Percentiles rank a stretch among this genome's conserved stretches.
Evolutionary conservation across 2,797 vertebrate genomes (phyloP).

Genomic region (Tragelaphus oryx): DNA sequence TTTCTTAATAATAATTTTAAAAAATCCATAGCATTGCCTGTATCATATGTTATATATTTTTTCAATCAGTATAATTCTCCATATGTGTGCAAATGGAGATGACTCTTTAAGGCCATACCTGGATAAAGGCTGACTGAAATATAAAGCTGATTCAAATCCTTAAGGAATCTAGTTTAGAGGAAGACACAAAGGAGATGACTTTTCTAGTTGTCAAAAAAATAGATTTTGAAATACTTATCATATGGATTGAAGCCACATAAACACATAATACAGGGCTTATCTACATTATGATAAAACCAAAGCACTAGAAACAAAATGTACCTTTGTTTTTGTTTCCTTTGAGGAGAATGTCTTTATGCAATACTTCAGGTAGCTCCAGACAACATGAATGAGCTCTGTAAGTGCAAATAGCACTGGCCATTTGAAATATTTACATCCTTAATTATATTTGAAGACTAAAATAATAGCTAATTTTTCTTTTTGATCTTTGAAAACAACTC

Average conservation of each 20-base stretch:
- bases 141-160: neutral
- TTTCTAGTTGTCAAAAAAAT: neutral
- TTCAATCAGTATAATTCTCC: neutral
- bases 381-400: neutral
- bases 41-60: neutral
- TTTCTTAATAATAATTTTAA: neutral
- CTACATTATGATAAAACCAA: neutral
- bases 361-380: neutral
- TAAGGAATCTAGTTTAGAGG: neutral
- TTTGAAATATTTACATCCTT: constrained; percentile 35
- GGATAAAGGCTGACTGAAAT: neutral
- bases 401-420: neutral
- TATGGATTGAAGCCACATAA: neutral
- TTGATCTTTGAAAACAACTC: neutral
- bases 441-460: constrained; percentile 18
- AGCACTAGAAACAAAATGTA: neutral
- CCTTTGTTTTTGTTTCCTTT: neutral
- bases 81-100: neutral
- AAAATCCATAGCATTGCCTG: neutral
- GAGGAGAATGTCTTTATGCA: neutral
- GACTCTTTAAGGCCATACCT: neutral
- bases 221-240: neutral
- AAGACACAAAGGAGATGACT: neutral
- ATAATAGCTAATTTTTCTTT: neutral
- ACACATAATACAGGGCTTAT: neutral